Conservation (phyloP, 1,140 invertebrate genomes). For the Phortica variegata region DNA sequence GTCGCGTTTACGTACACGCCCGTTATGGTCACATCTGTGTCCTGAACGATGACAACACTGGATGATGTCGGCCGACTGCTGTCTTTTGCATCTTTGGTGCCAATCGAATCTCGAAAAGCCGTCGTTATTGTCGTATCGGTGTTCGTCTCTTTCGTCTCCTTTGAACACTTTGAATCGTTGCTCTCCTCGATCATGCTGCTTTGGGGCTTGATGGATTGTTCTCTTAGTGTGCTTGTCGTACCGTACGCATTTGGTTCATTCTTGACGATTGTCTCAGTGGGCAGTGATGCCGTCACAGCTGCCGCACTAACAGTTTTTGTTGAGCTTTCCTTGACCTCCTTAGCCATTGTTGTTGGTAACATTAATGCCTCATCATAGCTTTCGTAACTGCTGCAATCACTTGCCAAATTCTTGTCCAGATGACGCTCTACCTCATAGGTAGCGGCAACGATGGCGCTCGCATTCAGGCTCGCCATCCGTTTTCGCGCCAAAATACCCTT, state of each 20-base stretch:
- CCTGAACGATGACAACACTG: slow-evolving; percentile 73
- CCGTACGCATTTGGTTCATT: slow-evolving; percentile 27
- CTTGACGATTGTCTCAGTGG: slow-evolving; percentile 28
- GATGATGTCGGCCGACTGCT: slow-evolving; percentile 54
- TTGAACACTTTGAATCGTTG: slow-evolving; percentile 59
- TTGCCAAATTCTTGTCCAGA: slow-evolving; percentile 49
- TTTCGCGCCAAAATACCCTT: slow-evolving; percentile 87
- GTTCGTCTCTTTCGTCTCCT: slow-evolving; percentile 64
- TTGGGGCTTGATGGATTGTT: slow-evolving; percentile 57
- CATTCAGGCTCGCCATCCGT: slow-evolving; percentile 90
- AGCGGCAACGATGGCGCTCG: slow-evolving; percentile 86
- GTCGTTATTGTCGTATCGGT: slow-evolving; percentile 52
- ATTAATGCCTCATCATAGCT: slow-evolving; percentile 45
- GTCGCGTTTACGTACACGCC: slow-evolving; percentile 75
- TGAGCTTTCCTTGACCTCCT: not conserved
- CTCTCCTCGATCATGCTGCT: slow-evolving; percentile 47
- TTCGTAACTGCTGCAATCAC: slow-evolving; percentile 59
- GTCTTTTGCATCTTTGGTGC: slow-evolving; percentile 50
- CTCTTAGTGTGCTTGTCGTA: slow-evolving; percentile 8
- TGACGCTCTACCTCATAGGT: slow-evolving; percentile 77
- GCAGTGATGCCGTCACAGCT: not conserved
- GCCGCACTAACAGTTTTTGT: not conserved
- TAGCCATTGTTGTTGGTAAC: not conserved
- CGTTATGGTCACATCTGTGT: slow-evolving; percentile 83
- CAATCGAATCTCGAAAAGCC: slow-evolving; percentile 41